These are phyloP conservation scores for Pteropus rufus DNA, from an alignment of 2,797 vertebrate species.

Conservation along the genomic window DNA sequence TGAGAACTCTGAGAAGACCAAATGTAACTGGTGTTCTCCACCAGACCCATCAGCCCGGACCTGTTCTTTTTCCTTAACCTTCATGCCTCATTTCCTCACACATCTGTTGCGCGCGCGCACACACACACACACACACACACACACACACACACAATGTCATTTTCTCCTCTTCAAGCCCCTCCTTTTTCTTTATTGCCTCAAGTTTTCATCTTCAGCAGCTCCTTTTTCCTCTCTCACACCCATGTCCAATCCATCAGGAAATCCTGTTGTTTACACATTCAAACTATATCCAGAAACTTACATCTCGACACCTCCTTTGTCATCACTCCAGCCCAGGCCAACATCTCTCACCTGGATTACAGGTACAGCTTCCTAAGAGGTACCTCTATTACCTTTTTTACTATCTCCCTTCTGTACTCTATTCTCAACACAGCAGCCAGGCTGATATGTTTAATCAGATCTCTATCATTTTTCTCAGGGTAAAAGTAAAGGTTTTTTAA, in stretches of 20 bases:
- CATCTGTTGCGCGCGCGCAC: too few relatives aligned
- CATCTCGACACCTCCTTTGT: neutral
- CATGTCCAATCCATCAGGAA: neutral
- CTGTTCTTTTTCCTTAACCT: neutral
- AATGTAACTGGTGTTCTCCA: neutral
- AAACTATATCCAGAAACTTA: neutral
- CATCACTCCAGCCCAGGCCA: neutral
- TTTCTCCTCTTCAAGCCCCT: neutral
- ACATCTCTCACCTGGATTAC: neutral
- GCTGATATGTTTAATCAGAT: neutral
- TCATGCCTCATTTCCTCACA: neutral
- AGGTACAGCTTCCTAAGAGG: neutral
- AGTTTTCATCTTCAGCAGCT: neutral
- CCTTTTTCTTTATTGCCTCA: neutral
- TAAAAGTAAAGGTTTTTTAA: neutral
- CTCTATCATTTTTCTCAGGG: neutral
- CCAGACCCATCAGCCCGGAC: neutral
- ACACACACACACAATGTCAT: neutral
- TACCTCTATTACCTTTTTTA: neutral
- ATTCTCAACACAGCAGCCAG: neutral
- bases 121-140: rapidly evolving
- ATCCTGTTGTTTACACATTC: neutral
- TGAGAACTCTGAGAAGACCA: neutral
- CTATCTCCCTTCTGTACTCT: neutral
- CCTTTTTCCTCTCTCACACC: neutral